These are phyloP conservation scores for Clanis bilineata DNA, from an alignment of 2,888 invertebrate genomes.

Conservation along the genomic window DNA sequence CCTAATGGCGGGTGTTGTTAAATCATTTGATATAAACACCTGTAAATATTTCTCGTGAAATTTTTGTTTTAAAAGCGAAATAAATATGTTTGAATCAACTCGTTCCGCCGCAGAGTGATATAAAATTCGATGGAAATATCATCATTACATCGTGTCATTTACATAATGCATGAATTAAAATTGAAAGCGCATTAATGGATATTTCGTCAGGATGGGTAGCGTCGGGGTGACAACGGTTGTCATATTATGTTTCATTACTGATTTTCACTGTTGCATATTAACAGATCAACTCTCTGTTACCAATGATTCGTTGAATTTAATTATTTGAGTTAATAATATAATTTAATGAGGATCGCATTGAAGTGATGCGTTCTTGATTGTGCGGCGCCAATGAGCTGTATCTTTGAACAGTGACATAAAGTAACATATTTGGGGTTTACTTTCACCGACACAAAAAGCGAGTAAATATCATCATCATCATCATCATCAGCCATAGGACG, in stretches of 20 bases:
- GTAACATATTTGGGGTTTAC: no score
- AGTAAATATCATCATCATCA: no score
- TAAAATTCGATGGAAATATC: conserved; percentile 12
- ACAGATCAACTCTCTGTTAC: not conserved
- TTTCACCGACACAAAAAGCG: no score
- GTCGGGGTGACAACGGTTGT: not conserved
- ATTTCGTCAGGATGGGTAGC: not conserved
- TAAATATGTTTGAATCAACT: not conserved
- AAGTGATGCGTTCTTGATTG: not conserved
- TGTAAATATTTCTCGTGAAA: not conserved
- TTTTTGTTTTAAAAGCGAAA: not conserved
- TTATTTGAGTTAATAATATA: not conserved
- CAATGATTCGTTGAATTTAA: not conserved
- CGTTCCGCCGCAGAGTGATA: not conserved
- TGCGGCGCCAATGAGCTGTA: not conserved
- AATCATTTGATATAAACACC: conserved; percentile 1
- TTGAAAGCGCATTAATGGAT: conserved; percentile 12
- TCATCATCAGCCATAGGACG: no score
- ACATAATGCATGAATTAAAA: conserved; percentile 17
- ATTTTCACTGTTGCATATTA: not conserved
- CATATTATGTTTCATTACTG: conserved; percentile 1
- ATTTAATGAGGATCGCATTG: conserved; percentile 1
- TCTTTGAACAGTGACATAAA: not conserved
- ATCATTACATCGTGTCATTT: conserved; percentile 15
- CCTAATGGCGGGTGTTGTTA: not conserved